phyloP scores from a whole-genome alignment of 2,888 invertebrate species.

The Nezara viridula region DNA sequence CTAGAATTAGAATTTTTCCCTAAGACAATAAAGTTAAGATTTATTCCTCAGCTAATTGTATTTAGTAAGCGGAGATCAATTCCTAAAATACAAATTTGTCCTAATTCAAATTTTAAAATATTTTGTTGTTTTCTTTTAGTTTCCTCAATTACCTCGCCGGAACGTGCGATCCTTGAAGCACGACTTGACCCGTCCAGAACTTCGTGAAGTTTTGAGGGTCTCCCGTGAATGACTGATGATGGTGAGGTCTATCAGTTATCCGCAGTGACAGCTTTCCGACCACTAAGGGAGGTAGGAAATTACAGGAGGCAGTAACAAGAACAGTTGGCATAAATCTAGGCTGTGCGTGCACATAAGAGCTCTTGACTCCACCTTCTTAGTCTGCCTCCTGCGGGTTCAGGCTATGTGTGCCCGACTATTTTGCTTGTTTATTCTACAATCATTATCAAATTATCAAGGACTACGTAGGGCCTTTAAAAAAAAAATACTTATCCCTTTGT shows the following conservation, averaged over 20 bases:
- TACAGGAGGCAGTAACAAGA: conserved; percentile 7
- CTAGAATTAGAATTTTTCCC: no score
- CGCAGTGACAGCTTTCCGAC: conserved; percentile 21
- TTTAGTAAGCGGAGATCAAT: no score
- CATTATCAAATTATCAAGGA: no score
- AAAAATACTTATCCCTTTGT: no score
- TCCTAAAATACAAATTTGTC: no score
- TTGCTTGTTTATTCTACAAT: no score
- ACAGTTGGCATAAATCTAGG: conserved; percentile 39
- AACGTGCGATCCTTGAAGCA: not conserved
- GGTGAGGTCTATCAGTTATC: not conserved
- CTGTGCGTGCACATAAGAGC: conserved; percentile 35
- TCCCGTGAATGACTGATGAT: conserved; percentile 19
- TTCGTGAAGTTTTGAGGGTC: not conserved
- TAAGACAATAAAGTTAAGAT: no score
- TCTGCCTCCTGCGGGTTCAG: not conserved
- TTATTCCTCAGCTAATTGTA: no score
- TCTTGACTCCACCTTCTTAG: not conserved
- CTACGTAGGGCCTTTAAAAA: no score
- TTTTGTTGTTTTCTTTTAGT: not conserved
- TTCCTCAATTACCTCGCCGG: not conserved
- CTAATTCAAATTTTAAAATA: no score
- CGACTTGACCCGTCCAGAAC: not conserved
- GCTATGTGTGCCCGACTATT: no score
- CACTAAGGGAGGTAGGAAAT: conserved; percentile 20